Conservation (phyloP, 2,113 vertebrate genomes). For the Neomonachus schauinslandi region DNA sequence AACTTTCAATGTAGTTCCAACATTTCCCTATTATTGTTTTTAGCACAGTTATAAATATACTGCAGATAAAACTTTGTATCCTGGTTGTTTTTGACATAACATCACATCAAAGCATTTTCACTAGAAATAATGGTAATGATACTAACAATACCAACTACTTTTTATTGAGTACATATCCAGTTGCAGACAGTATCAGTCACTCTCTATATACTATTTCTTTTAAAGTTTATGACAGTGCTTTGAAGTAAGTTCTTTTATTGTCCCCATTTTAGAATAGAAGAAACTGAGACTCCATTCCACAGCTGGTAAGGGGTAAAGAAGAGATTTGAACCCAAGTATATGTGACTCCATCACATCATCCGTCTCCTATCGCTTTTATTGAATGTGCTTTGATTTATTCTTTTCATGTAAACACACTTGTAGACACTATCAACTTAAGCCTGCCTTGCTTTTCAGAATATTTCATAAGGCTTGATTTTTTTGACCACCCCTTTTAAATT, state of each 20-base stretch:
- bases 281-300: background rate
- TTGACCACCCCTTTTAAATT: background rate
- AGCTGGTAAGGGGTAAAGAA: background rate
- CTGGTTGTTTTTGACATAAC: background rate
- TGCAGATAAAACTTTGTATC: background rate
- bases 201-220: background rate
- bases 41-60: background rate
- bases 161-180: background rate
- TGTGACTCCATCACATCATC: background rate
- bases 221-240: background rate
- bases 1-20: background rate
- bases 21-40: background rate
- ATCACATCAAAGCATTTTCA: background rate
- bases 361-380: background rate
- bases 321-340: background rate
- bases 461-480: background rate
- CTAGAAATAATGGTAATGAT: background rate
- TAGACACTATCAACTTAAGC: background rate
- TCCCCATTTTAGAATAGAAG: background rate
- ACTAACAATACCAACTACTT: background rate
- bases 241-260: background rate
- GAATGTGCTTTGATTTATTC: background rate
- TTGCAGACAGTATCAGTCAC: background rate
- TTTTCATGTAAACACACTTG: background rate
- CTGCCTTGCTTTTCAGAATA: constrained; percentile 5